Percentiles rank a stretch among this genome's conserved stretches.
These are phyloP conservation scores for Tapirus indicus DNA, from an alignment of 2,797 vertebrate species.

Conservation along the genomic window DNA sequence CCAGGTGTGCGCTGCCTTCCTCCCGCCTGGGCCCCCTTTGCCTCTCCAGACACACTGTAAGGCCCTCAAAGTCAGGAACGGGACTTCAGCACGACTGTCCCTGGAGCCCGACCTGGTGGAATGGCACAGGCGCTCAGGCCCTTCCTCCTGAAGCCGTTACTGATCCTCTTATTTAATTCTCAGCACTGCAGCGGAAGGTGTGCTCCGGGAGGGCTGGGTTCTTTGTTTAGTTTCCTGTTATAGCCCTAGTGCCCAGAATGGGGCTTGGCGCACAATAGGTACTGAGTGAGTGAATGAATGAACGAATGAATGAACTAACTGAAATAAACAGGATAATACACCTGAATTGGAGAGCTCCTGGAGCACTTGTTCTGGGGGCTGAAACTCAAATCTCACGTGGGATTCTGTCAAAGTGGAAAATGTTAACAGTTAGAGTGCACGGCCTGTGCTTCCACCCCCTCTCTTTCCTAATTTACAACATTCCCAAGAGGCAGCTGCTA, in stretches of 20 bases:
- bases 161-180: background rate
- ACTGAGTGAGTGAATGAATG: background rate
- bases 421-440: too few relatives aligned
- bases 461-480: background rate
- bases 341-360: background rate
- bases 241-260: background rate
- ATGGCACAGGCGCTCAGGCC: background rate
- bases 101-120: background rate
- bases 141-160: background rate
- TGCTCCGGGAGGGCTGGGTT: background rate
- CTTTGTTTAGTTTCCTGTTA: background rate
- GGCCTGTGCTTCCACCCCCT: background rate
- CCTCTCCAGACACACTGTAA: background rate
- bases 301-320: background rate
- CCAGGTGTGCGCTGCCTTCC: background rate
- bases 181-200: accelerated
- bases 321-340: background rate
- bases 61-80: background rate
- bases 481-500: background rate
- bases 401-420: background rate
- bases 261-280: background rate
- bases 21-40: background rate
- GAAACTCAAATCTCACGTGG: background rate
- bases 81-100: background rate
- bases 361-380: background rate